These are phyloP conservation scores for Equus przewalskii DNA, from an alignment of 2,113 vertebrate species.

Conservation along the genomic window DNA sequence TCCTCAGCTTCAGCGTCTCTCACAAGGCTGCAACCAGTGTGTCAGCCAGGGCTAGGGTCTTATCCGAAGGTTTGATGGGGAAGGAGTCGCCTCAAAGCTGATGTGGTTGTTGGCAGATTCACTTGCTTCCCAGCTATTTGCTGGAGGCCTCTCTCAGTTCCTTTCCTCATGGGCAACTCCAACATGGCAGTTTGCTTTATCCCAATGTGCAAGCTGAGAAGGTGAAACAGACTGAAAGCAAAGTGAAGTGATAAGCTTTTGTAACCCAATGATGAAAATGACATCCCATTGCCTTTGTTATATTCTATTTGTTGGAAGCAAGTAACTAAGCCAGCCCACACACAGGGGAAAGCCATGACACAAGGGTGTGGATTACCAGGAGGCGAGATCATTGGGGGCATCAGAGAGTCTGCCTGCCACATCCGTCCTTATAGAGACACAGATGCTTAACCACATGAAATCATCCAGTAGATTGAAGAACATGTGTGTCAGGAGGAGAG, in stretches of 20 bases:
- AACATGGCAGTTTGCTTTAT: accelerated
- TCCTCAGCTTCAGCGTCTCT: too few species aligned
- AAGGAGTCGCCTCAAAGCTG: accelerated
- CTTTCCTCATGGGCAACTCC: accelerated
- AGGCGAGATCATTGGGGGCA: not conserved
- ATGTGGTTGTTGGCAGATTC: accelerated
- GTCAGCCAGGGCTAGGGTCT: not conserved
- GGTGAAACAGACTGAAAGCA: too few species aligned
- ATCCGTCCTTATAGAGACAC: not conserved
- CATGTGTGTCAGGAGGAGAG: accelerated
- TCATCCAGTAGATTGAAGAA: not conserved
- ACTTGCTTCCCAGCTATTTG: not conserved
- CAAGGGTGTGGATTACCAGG: accelerated
- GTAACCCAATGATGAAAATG: not conserved
- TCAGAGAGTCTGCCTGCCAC: accelerated
- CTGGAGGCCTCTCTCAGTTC: not conserved
- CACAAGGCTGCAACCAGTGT: accelerated
- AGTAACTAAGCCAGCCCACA: not conserved
- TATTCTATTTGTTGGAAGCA: not conserved
- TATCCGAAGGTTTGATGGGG: too few species aligned
- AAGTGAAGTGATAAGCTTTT: accelerated
- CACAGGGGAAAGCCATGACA: accelerated
- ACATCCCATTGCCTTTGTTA: accelerated
- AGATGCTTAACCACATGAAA: accelerated
- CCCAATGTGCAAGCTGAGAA: accelerated